Evolutionary conservation across 2,797 vertebrate genomes (phyloP).

Genomic region (Eulemur mongoz): DNA sequence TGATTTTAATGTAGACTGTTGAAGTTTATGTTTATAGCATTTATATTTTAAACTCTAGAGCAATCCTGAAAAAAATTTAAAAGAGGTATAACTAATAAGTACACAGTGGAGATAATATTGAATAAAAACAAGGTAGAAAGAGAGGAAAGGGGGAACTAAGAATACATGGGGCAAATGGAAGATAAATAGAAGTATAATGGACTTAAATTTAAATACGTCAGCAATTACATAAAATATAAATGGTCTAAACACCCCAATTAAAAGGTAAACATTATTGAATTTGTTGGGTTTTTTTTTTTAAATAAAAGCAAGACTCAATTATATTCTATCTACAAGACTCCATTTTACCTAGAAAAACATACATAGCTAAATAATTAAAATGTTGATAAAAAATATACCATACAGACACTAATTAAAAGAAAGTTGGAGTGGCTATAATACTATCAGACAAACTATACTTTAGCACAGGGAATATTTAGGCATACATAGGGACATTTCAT

Average conservation of each 20-base stretch:
- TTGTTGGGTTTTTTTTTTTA: neutral
- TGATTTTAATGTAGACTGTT: neutral
- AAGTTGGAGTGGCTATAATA: neutral
- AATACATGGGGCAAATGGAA: neutral
- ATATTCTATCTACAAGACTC: neutral
- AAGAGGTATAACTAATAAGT: neutral
- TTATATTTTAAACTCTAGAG: neutral
- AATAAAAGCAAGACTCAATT: neutral
- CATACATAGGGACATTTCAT: neutral
- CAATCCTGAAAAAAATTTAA: neutral
- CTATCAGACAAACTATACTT: neutral
- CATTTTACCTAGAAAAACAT: neutral
- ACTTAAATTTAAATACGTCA: neutral
- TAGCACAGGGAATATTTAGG: neutral
- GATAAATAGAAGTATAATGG: neutral
- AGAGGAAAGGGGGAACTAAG: neutral
- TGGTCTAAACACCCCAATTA: neutral
- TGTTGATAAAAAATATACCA: neutral
- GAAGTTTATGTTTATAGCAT: neutral
- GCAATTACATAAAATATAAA: neutral
- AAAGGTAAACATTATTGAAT: neutral
- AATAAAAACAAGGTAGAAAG: neutral
- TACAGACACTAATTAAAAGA: neutral
- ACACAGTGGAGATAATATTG: neutral
- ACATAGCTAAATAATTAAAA: neutral